Evolutionary conservation across 2,113 vertebrate species (phyloP).

Genomic region (Forbesichthys agassizii): DNA sequence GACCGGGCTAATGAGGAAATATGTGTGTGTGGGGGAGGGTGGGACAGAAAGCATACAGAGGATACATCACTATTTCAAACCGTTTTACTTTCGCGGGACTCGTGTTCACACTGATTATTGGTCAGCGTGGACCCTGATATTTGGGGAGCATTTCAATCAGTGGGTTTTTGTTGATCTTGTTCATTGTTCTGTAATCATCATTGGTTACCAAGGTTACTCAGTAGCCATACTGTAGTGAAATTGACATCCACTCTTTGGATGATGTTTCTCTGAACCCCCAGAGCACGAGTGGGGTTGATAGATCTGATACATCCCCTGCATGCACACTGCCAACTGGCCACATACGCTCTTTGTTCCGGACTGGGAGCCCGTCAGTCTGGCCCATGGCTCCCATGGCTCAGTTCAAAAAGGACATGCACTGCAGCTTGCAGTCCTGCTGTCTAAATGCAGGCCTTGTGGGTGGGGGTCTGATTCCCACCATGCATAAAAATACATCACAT

Average conservation of each 20-base stretch:
- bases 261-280: neutral
- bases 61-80: conserved; percentile 12
- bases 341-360: conserved; percentile 9
- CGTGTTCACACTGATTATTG: neutral
- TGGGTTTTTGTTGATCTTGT: neutral
- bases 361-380: neutral
- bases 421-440: neutral
- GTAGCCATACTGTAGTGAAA: neutral
- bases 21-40: neutral
- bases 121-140: neutral
- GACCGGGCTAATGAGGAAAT: conserved; percentile 28
- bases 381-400: conserved; percentile 7
- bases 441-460: too few species aligned
- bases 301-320: neutral
- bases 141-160: neutral
- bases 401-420: conserved; percentile 42
- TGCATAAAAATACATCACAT: too few species aligned
- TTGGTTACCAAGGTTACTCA: neutral
- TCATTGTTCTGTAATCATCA: neutral
- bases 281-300: too few species aligned
- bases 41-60: too few species aligned
- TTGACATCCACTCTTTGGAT: neutral
- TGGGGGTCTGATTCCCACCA: neutral
- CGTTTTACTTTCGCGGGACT: neutral
- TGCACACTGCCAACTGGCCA: neutral